Percentiles rank a stretch among this genome's conserved stretches.
Conservation (phyloP, 2,797 vertebrate genomes). For the Silurus lanzhouensis region DNA sequence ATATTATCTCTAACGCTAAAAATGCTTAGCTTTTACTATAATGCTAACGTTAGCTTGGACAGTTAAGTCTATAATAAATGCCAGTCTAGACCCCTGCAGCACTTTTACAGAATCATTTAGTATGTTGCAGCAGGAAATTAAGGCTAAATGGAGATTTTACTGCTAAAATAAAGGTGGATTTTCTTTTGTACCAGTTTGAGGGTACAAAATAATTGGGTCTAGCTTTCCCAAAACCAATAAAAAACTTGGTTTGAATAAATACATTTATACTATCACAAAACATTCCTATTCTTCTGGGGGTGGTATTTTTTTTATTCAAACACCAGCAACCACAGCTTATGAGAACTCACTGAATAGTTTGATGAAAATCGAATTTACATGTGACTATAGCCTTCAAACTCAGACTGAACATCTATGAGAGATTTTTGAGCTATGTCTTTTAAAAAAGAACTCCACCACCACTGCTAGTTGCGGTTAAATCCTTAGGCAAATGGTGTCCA, state of each 20-base stretch:
- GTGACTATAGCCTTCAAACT: background rate
- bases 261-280: background rate
- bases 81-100: background rate
- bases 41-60: background rate
- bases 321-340: too few relatives aligned
- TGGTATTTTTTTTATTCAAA: background rate
- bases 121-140: constrained; percentile 13
- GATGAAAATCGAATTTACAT: background rate
- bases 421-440: background rate
- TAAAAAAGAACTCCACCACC: background rate
- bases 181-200: background rate
- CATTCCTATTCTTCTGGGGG: background rate
- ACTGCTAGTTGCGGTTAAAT: background rate
- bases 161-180: background rate
- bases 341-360: background rate
- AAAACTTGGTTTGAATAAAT: background rate
- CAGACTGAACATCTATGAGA: background rate
- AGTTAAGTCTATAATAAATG: constrained; percentile 8
- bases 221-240: background rate
- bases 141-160: background rate
- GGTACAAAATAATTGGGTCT: background rate
- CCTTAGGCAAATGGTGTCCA: background rate
- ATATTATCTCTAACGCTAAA: constrained; percentile 2
- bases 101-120: background rate
- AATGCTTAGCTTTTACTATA: background rate